Evolutionary conservation across 2,888 invertebrate species (phyloP).

Genomic region (Sesia apiformis): DNA sequence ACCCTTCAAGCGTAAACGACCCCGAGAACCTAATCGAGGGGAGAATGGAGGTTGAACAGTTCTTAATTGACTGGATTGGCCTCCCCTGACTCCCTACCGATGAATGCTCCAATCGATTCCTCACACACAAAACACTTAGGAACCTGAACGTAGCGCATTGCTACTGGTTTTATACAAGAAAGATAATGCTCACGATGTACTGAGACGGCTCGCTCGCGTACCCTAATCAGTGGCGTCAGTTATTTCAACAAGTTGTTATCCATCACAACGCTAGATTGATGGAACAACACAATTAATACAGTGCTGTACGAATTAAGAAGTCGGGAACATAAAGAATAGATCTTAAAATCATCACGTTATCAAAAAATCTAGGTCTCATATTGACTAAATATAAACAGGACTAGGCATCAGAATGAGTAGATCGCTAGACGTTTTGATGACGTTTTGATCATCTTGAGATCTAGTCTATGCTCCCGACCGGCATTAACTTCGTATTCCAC

Average conservation of each 20-base stretch:
- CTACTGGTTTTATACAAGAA: background rate
- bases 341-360: no score
- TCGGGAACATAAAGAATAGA: no score
- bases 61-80: constrained; percentile 73
- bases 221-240: background rate
- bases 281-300: no score
- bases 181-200: background rate
- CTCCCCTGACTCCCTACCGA: constrained; percentile 12
- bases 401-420: no score
- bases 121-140: constrained; percentile 2
- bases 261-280: no score
- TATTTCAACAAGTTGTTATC: background rate
- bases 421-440: no score
- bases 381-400: no score
- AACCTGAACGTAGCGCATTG: background rate
- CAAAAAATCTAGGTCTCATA: no score
- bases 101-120: constrained; percentile 5
- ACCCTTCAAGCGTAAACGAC: constrained; percentile 81
- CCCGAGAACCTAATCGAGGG: constrained; percentile 79
- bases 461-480: no score
- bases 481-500: no score
- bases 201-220: background rate
- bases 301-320: no score
- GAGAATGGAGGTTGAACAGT: constrained; percentile 75
- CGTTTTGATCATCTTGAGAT: no score